Conservation (phyloP, 2,888 invertebrate species). For the Conus canariensis region DNA sequence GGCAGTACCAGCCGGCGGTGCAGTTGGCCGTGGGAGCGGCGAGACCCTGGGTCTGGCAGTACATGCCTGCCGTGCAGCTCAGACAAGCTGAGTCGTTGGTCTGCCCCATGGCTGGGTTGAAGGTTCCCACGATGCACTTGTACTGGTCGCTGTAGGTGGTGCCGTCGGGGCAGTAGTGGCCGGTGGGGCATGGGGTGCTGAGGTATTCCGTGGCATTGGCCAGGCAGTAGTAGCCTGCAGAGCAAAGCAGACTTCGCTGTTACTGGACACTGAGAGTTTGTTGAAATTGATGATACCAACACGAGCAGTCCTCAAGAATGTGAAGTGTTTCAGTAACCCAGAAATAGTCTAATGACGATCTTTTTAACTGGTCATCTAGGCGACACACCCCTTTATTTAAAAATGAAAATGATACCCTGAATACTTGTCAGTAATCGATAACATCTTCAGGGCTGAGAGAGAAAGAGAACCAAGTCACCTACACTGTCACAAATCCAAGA, state of each 20-base stretch:
- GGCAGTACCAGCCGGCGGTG: conserved; percentile 74
- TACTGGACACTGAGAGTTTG: background rate
- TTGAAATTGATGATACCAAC: background rate
- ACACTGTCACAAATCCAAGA: no score
- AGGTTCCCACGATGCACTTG: conserved; percentile 69
- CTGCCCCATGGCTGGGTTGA: conserved; percentile 62
- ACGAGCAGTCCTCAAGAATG: no score
- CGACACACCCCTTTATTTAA: no score
- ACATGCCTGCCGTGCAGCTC: conserved; percentile 65
- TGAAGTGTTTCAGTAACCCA: no score
- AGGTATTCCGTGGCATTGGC: conserved; percentile 70
- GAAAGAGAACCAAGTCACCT: no score
- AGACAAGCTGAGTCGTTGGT: conserved; percentile 62
- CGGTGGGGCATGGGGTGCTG: conserved; percentile 71
- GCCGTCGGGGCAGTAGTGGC: conserved; percentile 73
- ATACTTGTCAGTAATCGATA: no score
- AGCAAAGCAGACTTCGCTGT: background rate
- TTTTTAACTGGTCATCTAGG: no score
- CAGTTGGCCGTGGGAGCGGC: conserved; percentile 66
- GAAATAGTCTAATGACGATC: no score
- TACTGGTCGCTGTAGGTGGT: conserved; percentile 63
- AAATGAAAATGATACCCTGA: no score
- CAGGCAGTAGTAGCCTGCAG: conserved; percentile 73
- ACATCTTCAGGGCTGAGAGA: no score
- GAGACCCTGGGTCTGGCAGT: conserved; percentile 66